phyloP scores from a whole-genome alignment of 2,797 vertebrate genomes.

The Rhinogobio ventralis region DNA sequence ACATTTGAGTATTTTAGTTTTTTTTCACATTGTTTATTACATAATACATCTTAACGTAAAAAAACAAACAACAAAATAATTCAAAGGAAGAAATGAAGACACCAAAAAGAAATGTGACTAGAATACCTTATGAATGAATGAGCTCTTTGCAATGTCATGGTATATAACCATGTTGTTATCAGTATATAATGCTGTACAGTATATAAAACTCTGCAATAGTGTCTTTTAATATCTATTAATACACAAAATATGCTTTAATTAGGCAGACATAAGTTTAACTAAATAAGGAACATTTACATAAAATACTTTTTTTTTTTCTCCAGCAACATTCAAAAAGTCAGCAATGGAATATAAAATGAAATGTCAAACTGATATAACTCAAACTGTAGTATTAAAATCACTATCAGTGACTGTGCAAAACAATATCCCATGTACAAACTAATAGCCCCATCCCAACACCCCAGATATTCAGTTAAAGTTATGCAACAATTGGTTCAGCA shows the following conservation, averaged over 20 bases:
- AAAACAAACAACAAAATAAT: neutral
- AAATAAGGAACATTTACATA: constrained; percentile 6
- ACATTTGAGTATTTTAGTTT: constrained; percentile 13
- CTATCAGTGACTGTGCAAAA: constrained; percentile 40
- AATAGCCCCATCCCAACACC: neutral
- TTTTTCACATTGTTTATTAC: constrained; percentile 53
- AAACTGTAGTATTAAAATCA: constrained; percentile 26
- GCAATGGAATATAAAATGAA: constrained; percentile 32
- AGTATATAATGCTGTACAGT: constrained; percentile 29
- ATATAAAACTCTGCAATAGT: constrained; percentile 16
- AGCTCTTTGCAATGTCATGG: constrained; percentile 11
- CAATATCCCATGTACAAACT: constrained; percentile 29
- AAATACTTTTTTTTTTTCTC: constrained; percentile 25
- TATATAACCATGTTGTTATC: neutral
- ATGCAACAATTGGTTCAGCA: constrained; percentile 19
- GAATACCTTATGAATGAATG: neutral
- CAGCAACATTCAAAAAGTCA: constrained; percentile 34
- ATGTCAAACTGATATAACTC: constrained; percentile 30
- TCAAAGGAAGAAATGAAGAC: neutral
- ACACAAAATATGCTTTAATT: constrained; percentile 9
- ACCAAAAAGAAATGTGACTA: neutral
- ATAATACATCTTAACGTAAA: constrained; percentile 38
- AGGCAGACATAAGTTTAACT: neutral
- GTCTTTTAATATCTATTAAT: constrained; percentile 23
- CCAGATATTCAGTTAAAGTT: constrained; percentile 23